A percentile compares a stretch with the other conserved stretches of the same genome.
These are phyloP conservation scores for Chromoteleia sp. DNA, from an alignment of 2,888 invertebrate genomes.

Conservation along the genomic window DNA sequence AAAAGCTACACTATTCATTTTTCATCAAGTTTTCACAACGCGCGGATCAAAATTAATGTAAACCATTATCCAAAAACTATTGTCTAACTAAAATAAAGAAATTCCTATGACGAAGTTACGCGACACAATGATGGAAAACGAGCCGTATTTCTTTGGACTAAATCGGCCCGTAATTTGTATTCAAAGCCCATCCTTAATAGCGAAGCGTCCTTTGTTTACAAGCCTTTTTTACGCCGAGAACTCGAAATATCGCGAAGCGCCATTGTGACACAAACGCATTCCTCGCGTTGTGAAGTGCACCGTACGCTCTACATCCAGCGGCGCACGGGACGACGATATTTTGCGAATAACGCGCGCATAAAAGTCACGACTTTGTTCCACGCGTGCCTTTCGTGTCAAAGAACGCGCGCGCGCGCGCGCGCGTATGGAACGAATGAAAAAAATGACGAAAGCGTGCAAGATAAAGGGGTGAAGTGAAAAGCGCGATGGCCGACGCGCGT, in stretches of 20 bases:
- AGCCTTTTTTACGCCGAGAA: slow-evolving; percentile 65
- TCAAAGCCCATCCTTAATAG: slow-evolving; percentile 71
- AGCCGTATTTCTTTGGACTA: slow-evolving; percentile 43
- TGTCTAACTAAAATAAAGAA: too few relatives aligned
- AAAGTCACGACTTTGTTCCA: slow-evolving; percentile 72
- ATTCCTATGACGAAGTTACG: neutral
- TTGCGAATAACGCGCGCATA: slow-evolving; percentile 66
- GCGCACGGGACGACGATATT: slow-evolving; percentile 66
- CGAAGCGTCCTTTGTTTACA: slow-evolving; percentile 70
- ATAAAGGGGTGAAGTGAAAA: neutral
- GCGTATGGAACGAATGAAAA: slow-evolving; percentile 42
- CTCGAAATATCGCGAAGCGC: slow-evolving; percentile 65
- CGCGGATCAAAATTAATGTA: too few relatives aligned
- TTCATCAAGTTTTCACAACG: too few relatives aligned
- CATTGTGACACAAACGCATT: slow-evolving; percentile 70
- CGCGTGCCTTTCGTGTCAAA: slow-evolving; percentile 65
- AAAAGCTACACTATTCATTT: too few relatives aligned
- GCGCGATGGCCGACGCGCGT: slow-evolving; percentile 30
- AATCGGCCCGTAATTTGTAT: slow-evolving; percentile 71
- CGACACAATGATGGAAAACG: slow-evolving; percentile 32
- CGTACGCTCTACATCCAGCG: slow-evolving; percentile 58
- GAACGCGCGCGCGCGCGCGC: slow-evolving; percentile 36
- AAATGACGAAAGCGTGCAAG: slow-evolving; percentile 19
- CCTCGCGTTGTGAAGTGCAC: slow-evolving; percentile 61
- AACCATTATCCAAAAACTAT: too few relatives aligned